Base-by-base conservation (phyloP, 64 coral and sea anemone genomes). In the Astreopora myriophthalma region DNA sequence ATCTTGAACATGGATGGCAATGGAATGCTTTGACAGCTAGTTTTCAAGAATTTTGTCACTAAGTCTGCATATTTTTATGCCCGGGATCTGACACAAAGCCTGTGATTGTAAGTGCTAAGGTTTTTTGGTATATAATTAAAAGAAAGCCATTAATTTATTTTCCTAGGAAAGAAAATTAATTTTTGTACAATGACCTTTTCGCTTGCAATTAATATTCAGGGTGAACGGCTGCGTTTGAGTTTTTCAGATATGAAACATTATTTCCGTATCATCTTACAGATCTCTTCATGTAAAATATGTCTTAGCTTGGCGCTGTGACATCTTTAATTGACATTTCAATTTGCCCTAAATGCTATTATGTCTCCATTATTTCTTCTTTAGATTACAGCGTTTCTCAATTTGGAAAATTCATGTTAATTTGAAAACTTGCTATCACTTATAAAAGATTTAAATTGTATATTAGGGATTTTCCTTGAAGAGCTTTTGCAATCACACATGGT, bases 331-430 rank as follows among this genome's bases (percentile, higher is more conserved):
- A 62, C 35, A 31, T 58, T 60, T 35, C 2, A 36, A 24, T 33
- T 63, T 23, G 11, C 17, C 13, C 6, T 35, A 37, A 58, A 34
- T 61, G 61, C 1, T 62, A 61, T 37, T 37, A 55, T 80, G 16
- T 20, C 31, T 82, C 31, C 19, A 36, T 10, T 62, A 1, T n/a
- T 62, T 9, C 9, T 3, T 62, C 32, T 82, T n/a, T 34, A 63
- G 33, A 64, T 63, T 61, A 82, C 78, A 64, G 36, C 51, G 37
- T 63, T 63, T 33, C 33, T 63, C 30, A 22, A 36, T 35, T 82
- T 34, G 8, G 77, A 62, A 81, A 24, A 64, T 82, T 19, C 64
- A 63, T 82, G 49, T 82, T 82, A 38, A 80, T 80, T 51, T 31
- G 76, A 80, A 55, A 75, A 35, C 40, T 33, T 16, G 31, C 24